Conservation (phyloP, 2,888 invertebrate species). For the Orchestes rusci region DNA sequence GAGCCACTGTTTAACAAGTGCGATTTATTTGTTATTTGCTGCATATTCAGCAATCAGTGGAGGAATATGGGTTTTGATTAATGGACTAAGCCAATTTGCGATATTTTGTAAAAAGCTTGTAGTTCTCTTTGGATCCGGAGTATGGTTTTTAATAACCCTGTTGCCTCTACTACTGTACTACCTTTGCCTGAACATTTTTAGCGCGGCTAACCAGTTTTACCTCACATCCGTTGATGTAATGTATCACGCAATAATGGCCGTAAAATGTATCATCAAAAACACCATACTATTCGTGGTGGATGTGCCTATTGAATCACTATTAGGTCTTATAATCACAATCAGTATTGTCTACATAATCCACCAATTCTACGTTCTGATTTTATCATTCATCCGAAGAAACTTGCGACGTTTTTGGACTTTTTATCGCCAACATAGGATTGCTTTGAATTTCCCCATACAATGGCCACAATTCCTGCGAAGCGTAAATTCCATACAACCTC, state of each 20-base stretch:
- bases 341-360: slow-evolving; percentile 32
- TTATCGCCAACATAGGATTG: neutral
- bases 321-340: slow-evolving; percentile 31
- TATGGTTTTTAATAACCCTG: slow-evolving; percentile 35
- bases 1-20: no score
- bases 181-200: slow-evolving; percentile 9
- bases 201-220: no score
- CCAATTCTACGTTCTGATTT: slow-evolving; percentile 32
- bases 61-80: no score
- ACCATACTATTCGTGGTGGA: slow-evolving; percentile 33
- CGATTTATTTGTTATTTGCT: no score
- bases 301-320: slow-evolving; percentile 35
- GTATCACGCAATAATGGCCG: slow-evolving; percentile 11
- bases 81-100: no score
- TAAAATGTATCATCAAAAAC: no score
- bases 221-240: slow-evolving; percentile 5
- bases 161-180: slow-evolving; percentile 31
- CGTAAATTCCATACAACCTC: no score
- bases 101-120: no score
- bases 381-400: slow-evolving; percentile 19
- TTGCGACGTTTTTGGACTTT: neutral
- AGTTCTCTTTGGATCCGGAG: slow-evolving; percentile 34
- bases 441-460: no score
- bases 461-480: no score
- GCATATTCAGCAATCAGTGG: no score